A percentile compares a stretch with the other conserved stretches of the same genome.
These are phyloP conservation scores for Choreutis nemorana DNA, from an alignment of 2,888 invertebrate species.

Conservation along the genomic window DNA sequence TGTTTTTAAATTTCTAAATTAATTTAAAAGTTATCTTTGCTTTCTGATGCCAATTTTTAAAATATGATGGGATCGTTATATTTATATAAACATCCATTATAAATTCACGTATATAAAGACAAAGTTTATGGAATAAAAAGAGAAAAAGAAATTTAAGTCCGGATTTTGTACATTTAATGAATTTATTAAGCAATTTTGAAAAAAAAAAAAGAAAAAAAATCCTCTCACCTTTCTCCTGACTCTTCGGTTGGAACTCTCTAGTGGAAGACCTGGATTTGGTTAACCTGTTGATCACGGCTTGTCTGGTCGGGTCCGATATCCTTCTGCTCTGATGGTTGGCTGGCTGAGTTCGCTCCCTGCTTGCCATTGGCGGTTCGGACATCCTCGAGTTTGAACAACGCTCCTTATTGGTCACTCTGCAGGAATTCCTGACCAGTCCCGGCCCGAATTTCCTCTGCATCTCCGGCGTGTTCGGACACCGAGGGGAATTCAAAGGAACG, in stretches of 20 bases:
- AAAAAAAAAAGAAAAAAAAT: neutral
- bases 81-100: too few species aligned
- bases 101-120: too few species aligned
- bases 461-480: conserved; percentile 70
- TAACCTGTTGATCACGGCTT: conserved; percentile 44
- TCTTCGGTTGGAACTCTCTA: conserved; percentile 48
- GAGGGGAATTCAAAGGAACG: conserved; percentile 51
- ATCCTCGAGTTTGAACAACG: conserved; percentile 68
- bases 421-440: conserved; percentile 47
- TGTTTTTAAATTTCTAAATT: too few species aligned
- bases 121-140: too few species aligned
- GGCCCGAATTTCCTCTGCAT: conserved; percentile 67
- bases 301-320: conserved; percentile 44
- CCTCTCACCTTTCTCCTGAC: conserved; percentile 43
- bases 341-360: conserved; percentile 39
- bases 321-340: conserved; percentile 48
- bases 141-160: too few species aligned
- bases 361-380: conserved; percentile 57
- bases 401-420: conserved; percentile 48
- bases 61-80: too few species aligned
- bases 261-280: conserved; percentile 59
- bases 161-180: too few species aligned
- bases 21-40: too few species aligned
- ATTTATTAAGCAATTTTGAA: neutral
- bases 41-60: too few species aligned